Evolutionary conservation across 2,888 invertebrate species (phyloP).

Genomic region (Callinectes sapidus): DNA sequence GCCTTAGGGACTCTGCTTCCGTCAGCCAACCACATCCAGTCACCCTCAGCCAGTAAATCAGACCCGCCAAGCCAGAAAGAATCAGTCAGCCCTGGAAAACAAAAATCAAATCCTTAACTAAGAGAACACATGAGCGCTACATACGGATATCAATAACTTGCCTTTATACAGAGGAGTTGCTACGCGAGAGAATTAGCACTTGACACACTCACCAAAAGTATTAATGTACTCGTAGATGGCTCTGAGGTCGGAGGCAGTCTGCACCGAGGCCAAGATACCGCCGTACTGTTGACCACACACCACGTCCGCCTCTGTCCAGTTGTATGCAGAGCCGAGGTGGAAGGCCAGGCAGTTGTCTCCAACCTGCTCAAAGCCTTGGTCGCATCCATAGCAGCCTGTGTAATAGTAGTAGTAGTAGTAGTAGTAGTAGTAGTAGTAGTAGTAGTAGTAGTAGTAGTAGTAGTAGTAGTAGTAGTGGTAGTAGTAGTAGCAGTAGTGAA

Average conservation of each 20-base stretch:
- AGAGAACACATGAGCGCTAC: background rate
- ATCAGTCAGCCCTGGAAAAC: constrained; percentile 37
- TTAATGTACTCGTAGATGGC: background rate
- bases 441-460: no score
- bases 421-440: background rate
- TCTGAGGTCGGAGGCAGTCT: background rate
- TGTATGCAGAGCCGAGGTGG: background rate
- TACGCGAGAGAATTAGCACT: no score
- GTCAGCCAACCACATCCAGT: constrained; percentile 44
- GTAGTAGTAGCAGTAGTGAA: no score
- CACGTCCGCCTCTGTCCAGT: background rate
- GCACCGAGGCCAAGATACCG: background rate
- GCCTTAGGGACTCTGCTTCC: constrained; percentile 30
- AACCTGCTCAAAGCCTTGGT: background rate
- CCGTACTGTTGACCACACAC: background rate
- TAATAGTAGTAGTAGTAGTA: background rate
- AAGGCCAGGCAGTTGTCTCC: background rate
- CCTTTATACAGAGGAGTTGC: no score
- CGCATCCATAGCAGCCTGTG: background rate
- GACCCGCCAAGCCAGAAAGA: constrained; percentile 47
- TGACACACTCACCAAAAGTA: background rate
- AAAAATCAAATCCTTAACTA: background rate
- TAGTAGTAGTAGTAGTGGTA: no score
- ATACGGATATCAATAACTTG: no score
- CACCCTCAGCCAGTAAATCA: constrained; percentile 32